phyloP scores from a whole-genome alignment of 1,140 invertebrate species.

The Drosophila kepulauana region DNA sequence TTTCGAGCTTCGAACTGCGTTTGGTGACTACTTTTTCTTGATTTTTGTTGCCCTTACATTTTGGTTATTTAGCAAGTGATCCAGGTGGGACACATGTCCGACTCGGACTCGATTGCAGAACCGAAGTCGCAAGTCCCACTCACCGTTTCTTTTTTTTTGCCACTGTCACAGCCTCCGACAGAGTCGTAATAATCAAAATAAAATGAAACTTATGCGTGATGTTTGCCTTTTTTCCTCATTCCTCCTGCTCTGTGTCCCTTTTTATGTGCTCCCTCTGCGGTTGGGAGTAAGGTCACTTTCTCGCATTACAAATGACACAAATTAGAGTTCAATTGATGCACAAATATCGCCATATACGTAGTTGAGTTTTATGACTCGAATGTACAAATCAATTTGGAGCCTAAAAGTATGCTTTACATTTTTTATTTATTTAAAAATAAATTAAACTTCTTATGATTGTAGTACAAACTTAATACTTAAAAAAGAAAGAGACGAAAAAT shows the following conservation, averaged over 20 bases:
- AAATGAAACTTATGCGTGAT: conserved; percentile 84
- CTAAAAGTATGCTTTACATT: neutral
- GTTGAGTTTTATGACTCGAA: conserved; percentile 9
- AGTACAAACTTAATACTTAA: no score
- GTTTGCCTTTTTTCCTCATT: conserved; percentile 51
- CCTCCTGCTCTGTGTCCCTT: conserved; percentile 9
- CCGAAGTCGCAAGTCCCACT: neutral
- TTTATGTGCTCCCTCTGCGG: conserved; percentile 37
- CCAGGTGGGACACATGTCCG: conserved; percentile 77
- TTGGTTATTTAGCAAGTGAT: conserved; percentile 80
- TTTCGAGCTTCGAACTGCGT: conserved; percentile 17
- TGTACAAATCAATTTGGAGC: neutral
- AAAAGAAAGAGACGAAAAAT: no score
- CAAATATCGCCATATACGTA: conserved; percentile 10
- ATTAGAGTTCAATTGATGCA: conserved; percentile 54
- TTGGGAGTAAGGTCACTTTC: conserved; percentile 21
- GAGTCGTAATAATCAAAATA: conserved; percentile 84
- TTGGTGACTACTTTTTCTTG: conserved; percentile 59
- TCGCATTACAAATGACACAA: conserved; percentile 50
- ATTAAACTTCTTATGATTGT: no score
- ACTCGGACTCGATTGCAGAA: conserved; percentile 19
- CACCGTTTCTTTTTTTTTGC: neutral
- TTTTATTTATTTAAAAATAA: no score
- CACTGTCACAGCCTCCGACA: conserved; percentile 58
- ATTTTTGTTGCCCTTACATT: conserved; percentile 59